Evolutionary conservation across 2,797 vertebrate genomes (phyloP).

Genomic region (Phyllotis vaccarum): DNA sequence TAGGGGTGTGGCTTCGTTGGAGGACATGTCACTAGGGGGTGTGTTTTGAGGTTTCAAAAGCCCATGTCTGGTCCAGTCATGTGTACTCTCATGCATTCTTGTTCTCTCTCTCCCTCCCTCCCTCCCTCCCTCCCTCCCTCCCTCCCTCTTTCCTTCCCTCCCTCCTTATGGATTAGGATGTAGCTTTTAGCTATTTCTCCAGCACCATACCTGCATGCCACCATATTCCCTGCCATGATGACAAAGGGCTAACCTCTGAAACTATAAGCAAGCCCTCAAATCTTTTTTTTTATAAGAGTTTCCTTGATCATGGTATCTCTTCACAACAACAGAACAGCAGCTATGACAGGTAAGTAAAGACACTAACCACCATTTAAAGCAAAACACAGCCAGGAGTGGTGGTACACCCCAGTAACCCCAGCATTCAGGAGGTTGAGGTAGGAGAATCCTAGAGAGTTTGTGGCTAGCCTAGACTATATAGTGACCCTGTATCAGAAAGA

Average conservation of each 20-base stretch:
- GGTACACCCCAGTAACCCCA: not conserved
- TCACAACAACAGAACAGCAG: not conserved
- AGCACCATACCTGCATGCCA: not conserved
- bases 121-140: no score
- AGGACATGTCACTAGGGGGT: not conserved
- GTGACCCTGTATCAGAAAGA: not conserved
- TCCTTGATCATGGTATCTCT: not conserved
- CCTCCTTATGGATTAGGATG: not conserved
- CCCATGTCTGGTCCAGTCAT: not conserved
- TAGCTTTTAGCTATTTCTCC: not conserved
- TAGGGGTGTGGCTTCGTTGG: not conserved
- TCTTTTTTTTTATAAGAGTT: not conserved
- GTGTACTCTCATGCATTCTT: not conserved
- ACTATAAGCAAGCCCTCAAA: not conserved
- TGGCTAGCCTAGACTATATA: not conserved
- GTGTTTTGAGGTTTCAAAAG: not conserved
- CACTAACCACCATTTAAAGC: not conserved
- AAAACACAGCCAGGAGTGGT: not conserved
- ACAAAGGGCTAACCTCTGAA: not conserved
- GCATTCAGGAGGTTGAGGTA: not conserved
- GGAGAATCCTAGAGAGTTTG: not conserved
- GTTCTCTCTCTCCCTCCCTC: not conserved
- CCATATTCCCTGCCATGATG: not conserved
- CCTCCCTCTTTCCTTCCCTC: no score
- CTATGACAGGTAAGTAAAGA: not conserved